Evolutionary conservation across 2,797 vertebrate genomes (phyloP), one percentile per base, ranked within the genome.

Genomic region (Enteromius trimaculatus): DNA sequence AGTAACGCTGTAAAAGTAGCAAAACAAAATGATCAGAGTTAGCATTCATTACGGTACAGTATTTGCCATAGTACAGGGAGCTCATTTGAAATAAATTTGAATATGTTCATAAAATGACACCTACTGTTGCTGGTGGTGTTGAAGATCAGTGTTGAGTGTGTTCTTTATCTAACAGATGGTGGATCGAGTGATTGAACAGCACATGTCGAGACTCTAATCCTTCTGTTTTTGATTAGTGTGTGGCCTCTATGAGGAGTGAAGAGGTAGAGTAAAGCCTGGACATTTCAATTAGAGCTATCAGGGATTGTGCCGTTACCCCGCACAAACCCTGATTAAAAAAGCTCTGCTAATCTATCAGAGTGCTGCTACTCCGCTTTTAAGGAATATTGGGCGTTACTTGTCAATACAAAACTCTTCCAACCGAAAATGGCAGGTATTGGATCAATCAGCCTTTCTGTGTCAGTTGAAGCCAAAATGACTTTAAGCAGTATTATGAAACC

Each of bases 281-380:
- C 91, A 91, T 92, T 93, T 94, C 91, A 93, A 91, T 93, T 92
- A 92, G 90, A 81, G 85, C 88, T 86, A 82, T 91, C 89, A 89
- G 84, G 88, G 88, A 91, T 90, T 90, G 86, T 62, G 81, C 86
- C 80, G 81, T 85, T 91, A 88, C 87, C 81, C 85, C 77, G 85
- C 69, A 79, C 85, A 82, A 72, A 79, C 58, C 72, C 86, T 89
- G 87, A 72, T 86, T 80, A 84, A 86, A 81, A 81, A 87, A 86
- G 84, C 88, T 86, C 76, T 65, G 75, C 78, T 85, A 85, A 87
- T 88, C 77, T 88, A 79, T 80, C 70, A 81, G 83, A 88, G 81
- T 83, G 78, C 85, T 77, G 65, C 74, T 78, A 60, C 79, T 81
- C 79, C 0, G 78, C 79, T 84, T 81, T 81, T 81, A 84, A 86